Evolutionary conservation across 2,113 vertebrate genomes (phyloP).

Genomic region (Protobothrops flavoviridis): DNA sequence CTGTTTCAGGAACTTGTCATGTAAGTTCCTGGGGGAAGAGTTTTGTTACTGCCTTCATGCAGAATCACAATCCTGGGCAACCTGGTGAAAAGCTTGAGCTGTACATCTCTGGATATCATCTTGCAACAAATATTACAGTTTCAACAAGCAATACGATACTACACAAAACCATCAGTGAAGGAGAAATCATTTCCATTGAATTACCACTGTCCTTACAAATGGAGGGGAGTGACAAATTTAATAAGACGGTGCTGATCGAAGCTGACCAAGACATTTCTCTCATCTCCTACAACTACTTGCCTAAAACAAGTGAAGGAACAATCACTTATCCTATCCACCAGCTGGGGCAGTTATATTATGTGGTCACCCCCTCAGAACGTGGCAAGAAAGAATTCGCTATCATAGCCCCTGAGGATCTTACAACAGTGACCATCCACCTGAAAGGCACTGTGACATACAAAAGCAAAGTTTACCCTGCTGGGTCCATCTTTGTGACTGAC

Average conservation of each 20-base stretch:
- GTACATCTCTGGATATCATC: not conserved
- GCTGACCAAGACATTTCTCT: conserved; percentile 5
- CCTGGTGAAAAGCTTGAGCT: not conserved
- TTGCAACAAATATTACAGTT: not conserved
- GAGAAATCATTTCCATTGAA: not conserved
- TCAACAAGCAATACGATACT: not conserved
- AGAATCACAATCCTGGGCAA: rapidly evolving
- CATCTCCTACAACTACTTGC: not conserved
- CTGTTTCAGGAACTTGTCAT: not conserved
- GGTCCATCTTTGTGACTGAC: conserved; percentile 38
- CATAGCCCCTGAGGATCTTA: conserved; percentile 60
- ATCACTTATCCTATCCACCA: not conserved
- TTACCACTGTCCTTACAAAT: not conserved
- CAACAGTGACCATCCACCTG: conserved; percentile 61
- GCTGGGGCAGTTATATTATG: conserved; percentile 1
- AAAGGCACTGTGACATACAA: conserved; percentile 28
- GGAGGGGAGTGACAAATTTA: not conserved
- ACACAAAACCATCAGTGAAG: not conserved
- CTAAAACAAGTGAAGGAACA: not conserved
- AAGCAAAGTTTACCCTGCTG: not conserved
- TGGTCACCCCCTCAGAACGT: conserved; percentile 57
- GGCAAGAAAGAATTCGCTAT: conserved; percentile 67
- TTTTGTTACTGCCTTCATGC: conserved; percentile 3
- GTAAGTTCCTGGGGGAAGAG: not conserved
- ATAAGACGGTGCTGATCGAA: not conserved